Percentiles rank a stretch among this genome's conserved stretches.
Evolutionary conservation across 1,140 invertebrate genomes (phyloP).

Genomic region (Cotesia chilonis): DNA sequence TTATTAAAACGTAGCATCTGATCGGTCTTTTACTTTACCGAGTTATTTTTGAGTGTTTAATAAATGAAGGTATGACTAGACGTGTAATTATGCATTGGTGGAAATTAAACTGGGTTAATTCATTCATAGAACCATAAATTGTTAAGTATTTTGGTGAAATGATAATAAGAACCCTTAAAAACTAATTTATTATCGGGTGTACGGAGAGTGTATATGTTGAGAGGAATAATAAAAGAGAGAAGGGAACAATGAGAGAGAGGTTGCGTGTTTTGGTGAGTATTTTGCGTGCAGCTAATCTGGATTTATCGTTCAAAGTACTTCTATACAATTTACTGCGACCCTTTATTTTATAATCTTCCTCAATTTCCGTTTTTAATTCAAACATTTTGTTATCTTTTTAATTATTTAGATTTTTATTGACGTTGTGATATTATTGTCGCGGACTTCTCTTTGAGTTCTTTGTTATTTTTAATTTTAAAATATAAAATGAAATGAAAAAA

Average conservation of each 20-base stretch:
- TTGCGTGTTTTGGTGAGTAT: conserved; percentile 19
- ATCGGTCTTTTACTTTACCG: background rate
- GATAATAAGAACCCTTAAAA: conserved; percentile 27
- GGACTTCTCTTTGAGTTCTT: too few relatives aligned
- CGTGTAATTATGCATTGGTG: conserved; percentile 14
- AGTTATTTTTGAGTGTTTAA: background rate
- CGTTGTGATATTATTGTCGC: too few relatives aligned
- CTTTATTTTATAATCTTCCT: too few relatives aligned
- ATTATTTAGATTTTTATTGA: too few relatives aligned
- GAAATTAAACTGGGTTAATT: conserved; percentile 36
- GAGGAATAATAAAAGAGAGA: background rate
- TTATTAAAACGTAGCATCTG: background rate
- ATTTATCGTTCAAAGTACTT: conserved; percentile 21
- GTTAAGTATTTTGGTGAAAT: conserved; percentile 30
- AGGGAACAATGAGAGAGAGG: background rate
- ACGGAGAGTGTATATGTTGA: background rate
- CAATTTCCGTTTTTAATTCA: too few relatives aligned
- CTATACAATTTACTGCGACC: too few relatives aligned
- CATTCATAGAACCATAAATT: conserved; percentile 32
- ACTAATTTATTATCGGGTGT: conserved; percentile 16
- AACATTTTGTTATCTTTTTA: too few relatives aligned
- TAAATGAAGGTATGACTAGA: background rate
- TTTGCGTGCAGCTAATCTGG: conserved; percentile 31
- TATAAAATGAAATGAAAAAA: too few relatives aligned
- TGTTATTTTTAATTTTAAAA: too few relatives aligned